Conservation (phyloP, 2,797 vertebrate species). For the Artibeus jamaicensis region DNA sequence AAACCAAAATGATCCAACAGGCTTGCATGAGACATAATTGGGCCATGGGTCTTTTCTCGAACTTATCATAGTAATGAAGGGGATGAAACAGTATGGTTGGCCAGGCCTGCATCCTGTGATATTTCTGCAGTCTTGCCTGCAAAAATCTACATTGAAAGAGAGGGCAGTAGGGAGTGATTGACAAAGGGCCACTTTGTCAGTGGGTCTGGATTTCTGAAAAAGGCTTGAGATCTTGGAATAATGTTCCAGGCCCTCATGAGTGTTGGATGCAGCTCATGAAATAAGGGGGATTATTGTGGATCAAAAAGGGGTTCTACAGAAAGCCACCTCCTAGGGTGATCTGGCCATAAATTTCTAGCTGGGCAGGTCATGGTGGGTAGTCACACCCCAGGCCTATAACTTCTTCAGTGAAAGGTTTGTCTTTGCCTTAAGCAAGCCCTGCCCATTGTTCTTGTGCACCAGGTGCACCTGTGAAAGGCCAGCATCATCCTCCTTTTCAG, state of each 20-base stretch:
- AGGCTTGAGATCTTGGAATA: neutral
- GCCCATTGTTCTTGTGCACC: neutral
- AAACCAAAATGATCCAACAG: neutral
- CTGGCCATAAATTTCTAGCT: neutral
- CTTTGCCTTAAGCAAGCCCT: neutral
- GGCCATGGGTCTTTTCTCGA: neutral
- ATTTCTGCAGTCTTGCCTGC: neutral
- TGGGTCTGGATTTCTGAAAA: neutral
- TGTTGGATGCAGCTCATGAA: neutral
- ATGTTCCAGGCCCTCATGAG: neutral
- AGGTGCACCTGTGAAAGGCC: neutral
- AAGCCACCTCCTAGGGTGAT: neutral
- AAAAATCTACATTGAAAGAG: neutral
- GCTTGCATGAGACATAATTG: neutral
- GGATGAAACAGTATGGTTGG: too few species aligned
- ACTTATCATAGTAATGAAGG: neutral
- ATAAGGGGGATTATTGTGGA: neutral
- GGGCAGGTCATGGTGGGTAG: neutral
- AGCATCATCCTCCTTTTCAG: neutral
- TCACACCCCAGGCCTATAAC: neutral
- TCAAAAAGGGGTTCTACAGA: neutral
- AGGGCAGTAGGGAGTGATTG: neutral
- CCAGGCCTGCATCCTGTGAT: neutral
- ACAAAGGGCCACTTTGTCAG: neutral
- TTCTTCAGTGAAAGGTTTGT: neutral